Conservation (phyloP, 2,113 vertebrate species). For the Gymnogyps californianus region DNA sequence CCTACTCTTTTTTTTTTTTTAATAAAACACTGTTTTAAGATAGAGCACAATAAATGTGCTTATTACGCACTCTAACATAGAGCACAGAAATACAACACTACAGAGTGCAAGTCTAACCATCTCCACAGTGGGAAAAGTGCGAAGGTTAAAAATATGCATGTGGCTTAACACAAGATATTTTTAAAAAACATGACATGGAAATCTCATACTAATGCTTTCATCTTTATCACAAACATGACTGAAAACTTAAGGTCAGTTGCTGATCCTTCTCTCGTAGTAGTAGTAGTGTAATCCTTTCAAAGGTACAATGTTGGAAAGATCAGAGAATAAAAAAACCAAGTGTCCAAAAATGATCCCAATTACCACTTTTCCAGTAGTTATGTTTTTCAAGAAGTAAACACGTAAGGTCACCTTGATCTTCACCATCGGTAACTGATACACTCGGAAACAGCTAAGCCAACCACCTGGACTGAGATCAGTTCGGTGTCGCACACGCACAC, state of each 20-base stretch:
- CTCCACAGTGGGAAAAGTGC: constrained; percentile 63
- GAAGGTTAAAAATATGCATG: constrained; percentile 15
- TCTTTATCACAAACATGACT: neutral
- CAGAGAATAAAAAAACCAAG: constrained; percentile 20
- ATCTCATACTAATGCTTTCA: neutral
- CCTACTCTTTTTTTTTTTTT: neutral
- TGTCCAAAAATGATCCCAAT: constrained; percentile 37
- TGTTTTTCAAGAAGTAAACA: constrained; percentile 6
- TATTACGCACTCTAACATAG: constrained; percentile 96
- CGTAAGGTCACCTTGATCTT: constrained; percentile 24
- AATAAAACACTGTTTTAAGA: constrained; percentile 73
- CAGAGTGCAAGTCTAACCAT: constrained; percentile 69
- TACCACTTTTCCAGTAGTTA: constrained; percentile 40
- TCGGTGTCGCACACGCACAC: neutral
- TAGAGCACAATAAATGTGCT: constrained; percentile 89
- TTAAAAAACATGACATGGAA: constrained; percentile 29
- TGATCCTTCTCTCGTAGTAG: constrained; percentile 1
- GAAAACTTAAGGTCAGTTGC: constrained; percentile 34
- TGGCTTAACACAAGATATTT: constrained; percentile 45
- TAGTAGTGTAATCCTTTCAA: constrained; percentile 32
- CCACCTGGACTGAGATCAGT: constrained; percentile 23
- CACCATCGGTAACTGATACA: neutral
- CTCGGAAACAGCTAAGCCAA: constrained; percentile 31
- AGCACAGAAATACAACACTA: constrained; percentile 82
- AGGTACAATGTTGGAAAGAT: constrained; percentile 37